Conservation (phyloP, 2,888 invertebrate species). For the Thereva nobilitata region DNA sequence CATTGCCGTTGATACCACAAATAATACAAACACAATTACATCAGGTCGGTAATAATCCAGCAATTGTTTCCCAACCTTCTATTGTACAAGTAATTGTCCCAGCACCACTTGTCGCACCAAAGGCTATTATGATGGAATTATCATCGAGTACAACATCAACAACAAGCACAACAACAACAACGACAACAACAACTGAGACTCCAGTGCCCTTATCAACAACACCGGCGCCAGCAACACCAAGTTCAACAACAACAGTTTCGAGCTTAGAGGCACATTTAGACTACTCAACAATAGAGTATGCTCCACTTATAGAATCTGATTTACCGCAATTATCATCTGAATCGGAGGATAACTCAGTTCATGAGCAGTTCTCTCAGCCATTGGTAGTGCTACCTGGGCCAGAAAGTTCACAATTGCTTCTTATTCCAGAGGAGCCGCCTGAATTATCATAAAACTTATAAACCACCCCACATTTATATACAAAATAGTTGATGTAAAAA, state of each 20-base stretch:
- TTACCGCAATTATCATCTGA: slow-evolving; percentile 30
- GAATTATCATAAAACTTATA: slow-evolving; percentile 52
- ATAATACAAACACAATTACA: slow-evolving; percentile 41
- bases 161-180: slow-evolving; percentile 42
- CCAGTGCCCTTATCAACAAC: background rate
- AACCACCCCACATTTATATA: background rate
- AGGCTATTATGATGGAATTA: slow-evolving; percentile 44
- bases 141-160: slow-evolving; percentile 31
- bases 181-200: slow-evolving; percentile 32
- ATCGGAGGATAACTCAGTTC: slow-evolving; percentile 55
- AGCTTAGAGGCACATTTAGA: slow-evolving; percentile 10
- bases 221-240: slow-evolving; percentile 11
- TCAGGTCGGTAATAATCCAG: slow-evolving; percentile 32
- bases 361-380: slow-evolving; percentile 50
- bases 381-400: slow-evolving; percentile 47
- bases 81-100: slow-evolving; percentile 54
- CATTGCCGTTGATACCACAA: slow-evolving; percentile 48
- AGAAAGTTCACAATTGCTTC: slow-evolving; percentile 53
- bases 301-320: slow-evolving; percentile 18
- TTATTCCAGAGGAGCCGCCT: slow-evolving; percentile 57
- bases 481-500: slow-evolving; percentile 22
- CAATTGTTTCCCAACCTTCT: slow-evolving; percentile 45
- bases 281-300: slow-evolving; percentile 34
- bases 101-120: slow-evolving; percentile 47
- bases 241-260: slow-evolving; percentile 7